Percentiles rank a stretch among this genome's conserved stretches.
These are phyloP conservation scores for Muntiacus reevesi DNA, from an alignment of 2,113 vertebrate species.

Conservation along the genomic window DNA sequence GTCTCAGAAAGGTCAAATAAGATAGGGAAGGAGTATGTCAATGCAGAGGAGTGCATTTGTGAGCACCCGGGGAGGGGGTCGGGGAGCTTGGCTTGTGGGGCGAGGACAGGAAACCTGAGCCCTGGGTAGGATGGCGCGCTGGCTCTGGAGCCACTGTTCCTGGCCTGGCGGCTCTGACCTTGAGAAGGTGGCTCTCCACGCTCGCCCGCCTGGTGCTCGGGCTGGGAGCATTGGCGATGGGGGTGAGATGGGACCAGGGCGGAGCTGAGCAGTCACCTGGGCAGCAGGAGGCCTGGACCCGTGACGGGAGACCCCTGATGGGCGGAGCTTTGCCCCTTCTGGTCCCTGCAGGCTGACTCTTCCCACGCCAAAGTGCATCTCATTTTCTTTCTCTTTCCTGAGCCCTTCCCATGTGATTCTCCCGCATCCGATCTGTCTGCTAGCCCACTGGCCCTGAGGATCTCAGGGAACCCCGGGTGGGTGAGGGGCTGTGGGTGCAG, in stretches of 20 bases:
- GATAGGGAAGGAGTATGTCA: not conserved
- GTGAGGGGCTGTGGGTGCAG: rapidly evolving
- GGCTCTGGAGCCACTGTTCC: not conserved
- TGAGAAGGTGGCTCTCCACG: not conserved
- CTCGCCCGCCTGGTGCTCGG: not conserved
- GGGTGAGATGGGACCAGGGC: rapidly evolving
- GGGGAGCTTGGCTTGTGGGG: not conserved
- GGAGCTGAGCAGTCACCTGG: not conserved
- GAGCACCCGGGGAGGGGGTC: not conserved
- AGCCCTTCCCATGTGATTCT: no score
- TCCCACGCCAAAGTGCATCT: not conserved
- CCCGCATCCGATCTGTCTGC: rapidly evolving
- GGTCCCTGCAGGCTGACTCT: rapidly evolving
- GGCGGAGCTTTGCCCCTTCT: rapidly evolving
- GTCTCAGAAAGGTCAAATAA: not conserved
- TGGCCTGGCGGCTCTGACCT: not conserved
- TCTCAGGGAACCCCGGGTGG: rapidly evolving
- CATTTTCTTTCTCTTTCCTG: not conserved
- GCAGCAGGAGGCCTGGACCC: not conserved
- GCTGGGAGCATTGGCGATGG: rapidly evolving
- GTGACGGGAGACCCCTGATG: rapidly evolving
- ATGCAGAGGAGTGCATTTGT: not conserved
- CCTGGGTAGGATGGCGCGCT: rapidly evolving
- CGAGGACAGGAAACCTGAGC: not conserved
- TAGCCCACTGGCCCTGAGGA: rapidly evolving